Base-by-base conservation (phyloP, 2,797 vertebrate species). In the Pelodytes ibericus region DNA sequence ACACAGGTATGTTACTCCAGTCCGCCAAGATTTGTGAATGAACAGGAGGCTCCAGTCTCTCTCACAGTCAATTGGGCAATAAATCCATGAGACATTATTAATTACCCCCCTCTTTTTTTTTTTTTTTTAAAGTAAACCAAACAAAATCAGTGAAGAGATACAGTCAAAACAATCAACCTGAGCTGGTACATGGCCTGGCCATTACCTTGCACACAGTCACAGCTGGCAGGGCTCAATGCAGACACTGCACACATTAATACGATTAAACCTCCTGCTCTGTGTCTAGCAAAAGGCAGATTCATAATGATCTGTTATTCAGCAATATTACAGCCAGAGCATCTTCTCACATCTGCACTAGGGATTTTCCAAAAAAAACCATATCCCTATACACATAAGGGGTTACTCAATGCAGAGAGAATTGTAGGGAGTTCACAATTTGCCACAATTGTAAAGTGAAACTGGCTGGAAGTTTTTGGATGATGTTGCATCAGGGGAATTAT, bases 11-110 rank as follows among this genome's bases (percentile, higher is more conserved):
- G n/a, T n/a, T n/a, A n/a, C n/a, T n/a, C n/a, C n/a, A n/a, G n/a
- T n/a, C n/a, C n/a, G n/a, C n/a, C n/a, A n/a, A n/a, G n/a, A 30
- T 75, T 61, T 68, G 58, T 67, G 63, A 47, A 74, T 74, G 72
- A 67, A 61, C 73, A 75, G 73, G 26, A 61, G 73, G 73, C 39
- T 60, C 33, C 36, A 29, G 18, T 68, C 57, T 59, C 33, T 74
- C 51, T 68, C 64, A 60, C 63, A 10, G 56, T 39, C 73, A 60
- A 67, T 69, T 61, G 68, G 25, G 2, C 30, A 41, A 13, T 61
- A 51, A 75, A 75, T 75, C 73, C 58, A 27, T 11, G 36, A 39
- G 56, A 61, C 29, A 18, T 27, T n/a, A n/a, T n/a, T n/a, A n/a
- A n/a, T n/a, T n/a, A n/a, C n/a, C n/a, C n/a, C n/a, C n/a, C n/a